Percentiles rank a stretch among this genome's conserved stretches.
These are phyloP conservation scores for Lacerta viridis DNA, from an alignment of 2,797 vertebrate species.

Conservation along the genomic window DNA sequence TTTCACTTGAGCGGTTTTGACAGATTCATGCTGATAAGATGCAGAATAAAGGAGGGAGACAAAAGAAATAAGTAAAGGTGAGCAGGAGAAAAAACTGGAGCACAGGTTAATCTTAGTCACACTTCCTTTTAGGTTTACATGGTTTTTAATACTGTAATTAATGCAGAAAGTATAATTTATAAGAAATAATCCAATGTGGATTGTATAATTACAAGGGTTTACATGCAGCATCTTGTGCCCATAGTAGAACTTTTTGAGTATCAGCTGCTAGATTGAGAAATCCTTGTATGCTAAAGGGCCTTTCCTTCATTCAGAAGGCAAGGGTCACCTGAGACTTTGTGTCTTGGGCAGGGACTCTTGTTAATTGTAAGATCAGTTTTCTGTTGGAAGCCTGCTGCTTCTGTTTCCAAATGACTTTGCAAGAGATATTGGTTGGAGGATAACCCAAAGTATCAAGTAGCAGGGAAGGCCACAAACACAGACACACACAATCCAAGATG, in stretches of 20 bases:
- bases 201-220: neutral
- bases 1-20: neutral
- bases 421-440: too few relatives aligned
- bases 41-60: neutral
- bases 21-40: neutral
- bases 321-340: neutral
- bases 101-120: conserved; percentile 7
- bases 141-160: neutral
- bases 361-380: neutral
- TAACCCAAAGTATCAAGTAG: too few relatives aligned
- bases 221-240: neutral
- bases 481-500: too few relatives aligned
- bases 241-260: neutral
- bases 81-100: neutral
- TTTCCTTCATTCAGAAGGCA: neutral
- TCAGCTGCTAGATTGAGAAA: neutral
- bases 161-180: neutral
- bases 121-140: neutral
- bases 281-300: neutral
- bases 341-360: too few relatives aligned
- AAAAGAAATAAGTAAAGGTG: neutral
- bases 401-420: neutral
- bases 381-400: neutral
- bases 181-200: neutral
- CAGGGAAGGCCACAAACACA: too few relatives aligned